These are phyloP conservation scores for Spea multiplicata DNA, from an alignment of 2,113 vertebrate genomes.

Conservation along the genomic window DNA sequence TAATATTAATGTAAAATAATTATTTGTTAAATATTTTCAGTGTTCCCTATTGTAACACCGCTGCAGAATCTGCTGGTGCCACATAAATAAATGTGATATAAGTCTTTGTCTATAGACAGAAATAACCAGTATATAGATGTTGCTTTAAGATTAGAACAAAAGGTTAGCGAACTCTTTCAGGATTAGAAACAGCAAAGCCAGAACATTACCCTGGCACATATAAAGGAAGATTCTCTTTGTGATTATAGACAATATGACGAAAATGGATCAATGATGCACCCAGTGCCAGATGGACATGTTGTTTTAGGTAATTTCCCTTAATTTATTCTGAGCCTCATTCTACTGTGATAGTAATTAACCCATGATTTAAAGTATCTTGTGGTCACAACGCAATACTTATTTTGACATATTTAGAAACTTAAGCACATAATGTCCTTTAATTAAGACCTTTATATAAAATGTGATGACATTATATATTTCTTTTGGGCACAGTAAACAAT, in stretches of 20 bases:
- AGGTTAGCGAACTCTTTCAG: not conserved
- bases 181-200: not conserved
- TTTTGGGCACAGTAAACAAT: not conserved
- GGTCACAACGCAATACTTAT: constrained; percentile 10
- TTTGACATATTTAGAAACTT: constrained; percentile 28
- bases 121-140: not conserved
- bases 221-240: constrained; percentile 11
- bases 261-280: constrained; percentile 24
- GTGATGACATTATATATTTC: not conserved
- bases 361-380: constrained; percentile 21
- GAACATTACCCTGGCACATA: constrained; percentile 22
- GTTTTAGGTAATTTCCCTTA: constrained; percentile 27
- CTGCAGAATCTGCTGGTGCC: too few species aligned
- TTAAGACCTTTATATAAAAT: constrained; percentile 30
- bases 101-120: not conserved
- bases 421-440: constrained; percentile 29
- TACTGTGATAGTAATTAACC: constrained; percentile 31
- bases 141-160: not conserved
- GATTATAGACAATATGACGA: constrained; percentile 23
- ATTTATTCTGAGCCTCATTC: constrained; percentile 30
- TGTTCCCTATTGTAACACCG: too few species aligned
- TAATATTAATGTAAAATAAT: too few species aligned
- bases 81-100: too few species aligned
- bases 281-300: constrained; percentile 15
- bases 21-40: too few species aligned